Evolutionary conservation across 2,113 vertebrate genomes (phyloP), one percentile per base, ranked within the genome.

Genomic region (Gopherus evgoodei): DNA sequence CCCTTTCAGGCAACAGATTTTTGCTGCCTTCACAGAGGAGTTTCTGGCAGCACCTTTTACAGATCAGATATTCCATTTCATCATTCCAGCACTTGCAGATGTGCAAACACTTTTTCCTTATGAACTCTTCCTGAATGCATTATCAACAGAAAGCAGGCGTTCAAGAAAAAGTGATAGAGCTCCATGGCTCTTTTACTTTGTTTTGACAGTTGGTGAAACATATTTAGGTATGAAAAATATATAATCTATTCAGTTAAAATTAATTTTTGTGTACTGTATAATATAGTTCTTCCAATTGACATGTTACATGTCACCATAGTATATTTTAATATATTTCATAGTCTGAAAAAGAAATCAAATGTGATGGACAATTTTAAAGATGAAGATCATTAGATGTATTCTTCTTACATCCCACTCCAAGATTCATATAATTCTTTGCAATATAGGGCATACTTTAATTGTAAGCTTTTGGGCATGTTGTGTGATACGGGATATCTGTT

Each of bases 161-260:
- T 96, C 98, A 24, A 88, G 96, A 27, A 91, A 96, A 84, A 96
- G 97, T 50, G 97, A 96, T 89, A 97, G 97, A 93, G 99, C 99
- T 1, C 99, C 99, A 0, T 99, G 99, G 99, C 98, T 99, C 86
- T 99, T 99, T 95, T 99, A 99, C 97, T 99, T 99, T 84, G 99
- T 99, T 84, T 98, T 99, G 87, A 99, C 98, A 80, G 98, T 98
- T 69, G 99, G 99, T 53, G 99, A 99, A 97, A 99, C 98, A 4
- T 98, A 98, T 27, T 97, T 99, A 94, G 98, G 99, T 99, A 96
- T 96, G 99, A 91, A 93, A 92, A 56, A 47, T 85, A 24, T 50
- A 54, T 16, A 22, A 6, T 25, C 14, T 81, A 0, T 87, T 85
- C 0, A 4, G 27, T 78, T 65, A 59, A 4, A 44, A 65, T 16